A percentile compares a stretch with the other conserved stretches of the same genome.
Conservation (phyloP, 2,113 vertebrate species). For the Pao palembangensis region DNA sequence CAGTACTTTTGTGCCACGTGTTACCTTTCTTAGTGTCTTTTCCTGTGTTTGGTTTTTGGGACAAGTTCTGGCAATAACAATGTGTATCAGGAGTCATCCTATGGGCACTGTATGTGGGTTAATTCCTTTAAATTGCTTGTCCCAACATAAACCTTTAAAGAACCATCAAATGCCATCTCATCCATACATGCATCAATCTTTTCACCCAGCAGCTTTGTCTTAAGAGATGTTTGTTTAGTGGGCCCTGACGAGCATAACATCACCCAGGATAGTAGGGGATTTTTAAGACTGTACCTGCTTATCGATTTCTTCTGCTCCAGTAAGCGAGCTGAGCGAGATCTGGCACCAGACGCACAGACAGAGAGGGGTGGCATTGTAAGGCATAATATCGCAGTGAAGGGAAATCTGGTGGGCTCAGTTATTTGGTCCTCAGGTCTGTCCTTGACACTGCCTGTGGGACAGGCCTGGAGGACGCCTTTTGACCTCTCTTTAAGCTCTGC, state of each 20-base stretch:
- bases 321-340: slow-evolving; percentile 41
- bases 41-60: slow-evolving; percentile 39
- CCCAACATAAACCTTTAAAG: slow-evolving; percentile 63
- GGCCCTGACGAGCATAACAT: slow-evolving; percentile 64
- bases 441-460: slow-evolving; percentile 74
- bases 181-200: slow-evolving; percentile 21
- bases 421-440: slow-evolving; percentile 69
- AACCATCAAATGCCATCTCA: slow-evolving; percentile 18
- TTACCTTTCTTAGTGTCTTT: not conserved
- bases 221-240: slow-evolving; percentile 25
- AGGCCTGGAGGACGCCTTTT: slow-evolving; percentile 64
- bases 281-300: slow-evolving; percentile 81
- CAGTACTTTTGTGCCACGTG: too few species aligned
- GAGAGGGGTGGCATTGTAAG: not conserved
- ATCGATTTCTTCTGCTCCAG: slow-evolving; percentile 71
- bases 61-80: slow-evolving; percentile 43
- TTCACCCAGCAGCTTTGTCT: slow-evolving; percentile 32
- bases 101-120: slow-evolving; percentile 46
- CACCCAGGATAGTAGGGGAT: slow-evolving; percentile 70
- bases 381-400: slow-evolving; percentile 31
- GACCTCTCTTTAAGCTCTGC: slow-evolving; percentile 44
- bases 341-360: slow-evolving; percentile 26
- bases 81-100: slow-evolving; percentile 32
- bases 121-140: slow-evolving; percentile 71
- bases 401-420: slow-evolving; percentile 40